These are phyloP conservation scores for Malurus cyaneus DNA, from an alignment of 2,113 vertebrate species.

Conservation along the genomic window DNA sequence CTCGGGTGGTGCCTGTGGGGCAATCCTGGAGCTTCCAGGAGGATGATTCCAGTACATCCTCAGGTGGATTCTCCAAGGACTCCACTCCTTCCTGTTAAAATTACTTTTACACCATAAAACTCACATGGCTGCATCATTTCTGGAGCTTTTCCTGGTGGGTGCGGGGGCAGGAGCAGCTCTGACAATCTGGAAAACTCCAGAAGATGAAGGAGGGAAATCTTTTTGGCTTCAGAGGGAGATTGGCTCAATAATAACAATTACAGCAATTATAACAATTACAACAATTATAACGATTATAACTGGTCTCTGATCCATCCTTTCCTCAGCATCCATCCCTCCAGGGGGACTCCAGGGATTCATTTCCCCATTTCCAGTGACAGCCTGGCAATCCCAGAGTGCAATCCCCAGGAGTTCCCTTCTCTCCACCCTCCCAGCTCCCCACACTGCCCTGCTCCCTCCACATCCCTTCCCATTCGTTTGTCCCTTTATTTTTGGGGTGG, in stretches of 20 bases:
- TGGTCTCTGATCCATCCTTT: not conserved
- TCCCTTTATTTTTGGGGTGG: not conserved
- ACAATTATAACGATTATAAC: not conserved
- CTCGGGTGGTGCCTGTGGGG: not conserved
- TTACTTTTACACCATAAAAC: not conserved
- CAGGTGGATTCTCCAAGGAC: not conserved
- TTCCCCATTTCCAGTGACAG: not conserved
- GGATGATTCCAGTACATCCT: rapidly evolving
- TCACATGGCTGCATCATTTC: not conserved
- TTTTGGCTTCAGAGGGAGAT: not conserved
- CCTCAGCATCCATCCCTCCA: not conserved
- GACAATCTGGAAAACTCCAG: not conserved
- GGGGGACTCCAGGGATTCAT: not conserved
- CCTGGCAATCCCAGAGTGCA: not conserved
- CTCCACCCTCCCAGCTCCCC: not conserved
- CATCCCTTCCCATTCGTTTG: not conserved
- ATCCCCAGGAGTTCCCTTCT: not conserved
- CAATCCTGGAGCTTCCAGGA: not conserved
- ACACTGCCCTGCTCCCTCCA: rapidly evolving
- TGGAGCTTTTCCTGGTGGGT: not conserved
- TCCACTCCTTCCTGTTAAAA: not conserved
- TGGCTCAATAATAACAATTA: not conserved
- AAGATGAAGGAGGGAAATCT: not conserved
- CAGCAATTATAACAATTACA: not conserved
- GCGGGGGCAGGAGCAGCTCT: not conserved